Conservation (phyloP, 2,113 vertebrate genomes). For the Macaca mulatta region DNA sequence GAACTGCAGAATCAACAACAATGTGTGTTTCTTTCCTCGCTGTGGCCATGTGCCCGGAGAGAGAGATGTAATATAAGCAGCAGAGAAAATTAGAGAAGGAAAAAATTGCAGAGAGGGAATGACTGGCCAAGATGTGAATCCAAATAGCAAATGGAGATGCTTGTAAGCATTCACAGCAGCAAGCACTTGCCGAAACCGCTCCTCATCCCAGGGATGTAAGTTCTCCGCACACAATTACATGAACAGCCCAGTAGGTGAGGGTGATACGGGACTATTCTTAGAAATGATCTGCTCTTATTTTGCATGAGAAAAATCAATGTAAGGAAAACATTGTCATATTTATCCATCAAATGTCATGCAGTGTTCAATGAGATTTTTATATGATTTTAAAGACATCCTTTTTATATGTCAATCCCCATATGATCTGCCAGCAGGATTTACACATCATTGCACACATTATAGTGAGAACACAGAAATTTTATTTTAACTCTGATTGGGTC, state of each 20-base stretch:
- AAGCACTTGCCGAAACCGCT: background rate
- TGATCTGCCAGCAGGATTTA: slow-evolving; percentile 31
- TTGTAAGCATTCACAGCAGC: background rate
- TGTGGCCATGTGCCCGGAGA: slow-evolving; percentile 29
- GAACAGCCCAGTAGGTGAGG: background rate
- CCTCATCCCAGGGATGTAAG: background rate
- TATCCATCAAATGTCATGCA: background rate
- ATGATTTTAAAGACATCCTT: slow-evolving; percentile 57
- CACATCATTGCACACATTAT: background rate
- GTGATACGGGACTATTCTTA: background rate
- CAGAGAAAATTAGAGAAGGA: slow-evolving; percentile 53
- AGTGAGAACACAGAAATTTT: slow-evolving; percentile 19
- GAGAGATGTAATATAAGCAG: slow-evolving; percentile 45
- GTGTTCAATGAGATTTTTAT: background rate
- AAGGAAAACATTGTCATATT: slow-evolving; percentile 6
- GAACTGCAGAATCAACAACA: slow-evolving; percentile 4
- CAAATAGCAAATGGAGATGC: background rate
- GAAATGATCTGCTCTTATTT: background rate
- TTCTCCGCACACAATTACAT: background rate
- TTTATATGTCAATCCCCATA: background rate
- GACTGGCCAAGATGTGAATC: background rate
- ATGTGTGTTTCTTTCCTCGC: background rate
- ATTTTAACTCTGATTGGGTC: background rate
- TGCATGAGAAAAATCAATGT: background rate
- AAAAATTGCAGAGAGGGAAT: background rate